A percentile compares a stretch with the other conserved stretches of the same genome.
Evolutionary conservation across 1,140 invertebrate genomes (phyloP).

Genomic region (Camponotus floridanus): DNA sequence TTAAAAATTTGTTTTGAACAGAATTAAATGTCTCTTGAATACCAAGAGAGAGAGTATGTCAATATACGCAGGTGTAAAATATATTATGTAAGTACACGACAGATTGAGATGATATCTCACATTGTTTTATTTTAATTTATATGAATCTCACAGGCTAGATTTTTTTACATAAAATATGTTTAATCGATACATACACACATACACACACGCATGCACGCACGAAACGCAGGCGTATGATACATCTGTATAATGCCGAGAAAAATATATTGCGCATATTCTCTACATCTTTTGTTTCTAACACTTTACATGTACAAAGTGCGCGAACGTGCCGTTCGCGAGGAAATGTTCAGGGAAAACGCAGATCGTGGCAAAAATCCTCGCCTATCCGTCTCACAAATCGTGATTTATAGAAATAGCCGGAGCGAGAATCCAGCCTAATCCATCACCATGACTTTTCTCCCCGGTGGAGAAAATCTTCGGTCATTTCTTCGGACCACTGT

Average conservation of each 20-base stretch:
- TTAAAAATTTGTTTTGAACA: too few relatives aligned
- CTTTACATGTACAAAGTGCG: slow-evolving; percentile 47
- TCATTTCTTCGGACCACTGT: neutral
- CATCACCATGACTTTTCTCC: slow-evolving; percentile 30
- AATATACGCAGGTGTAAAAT: neutral
- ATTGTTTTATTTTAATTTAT: slow-evolving; percentile 71
- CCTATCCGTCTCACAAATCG: slow-evolving; percentile 28
- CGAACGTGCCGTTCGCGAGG: slow-evolving; percentile 25
- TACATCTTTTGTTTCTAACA: slow-evolving; percentile 52
- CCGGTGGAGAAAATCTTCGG: slow-evolving; percentile 3
- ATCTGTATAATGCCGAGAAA: slow-evolving; percentile 65
- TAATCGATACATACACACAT: slow-evolving; percentile 56
- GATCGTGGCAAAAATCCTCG: slow-evolving; percentile 24
- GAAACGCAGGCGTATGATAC: slow-evolving; percentile 59
- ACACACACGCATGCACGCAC: too few relatives aligned
- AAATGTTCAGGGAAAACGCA: slow-evolving; percentile 10
- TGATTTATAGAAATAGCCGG: slow-evolving; percentile 47
- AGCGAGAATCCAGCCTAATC: slow-evolving; percentile 41
- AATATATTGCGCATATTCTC: slow-evolving; percentile 72
- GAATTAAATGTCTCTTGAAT: too few relatives aligned
- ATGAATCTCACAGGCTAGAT: slow-evolving; percentile 65
- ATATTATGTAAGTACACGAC: neutral
- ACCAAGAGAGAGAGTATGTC: too few relatives aligned
- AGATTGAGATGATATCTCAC: slow-evolving; percentile 45
- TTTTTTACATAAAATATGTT: slow-evolving; percentile 75